phyloP scores from a whole-genome alignment of 2,888 invertebrate species.

The Augiades crinisus region DNA sequence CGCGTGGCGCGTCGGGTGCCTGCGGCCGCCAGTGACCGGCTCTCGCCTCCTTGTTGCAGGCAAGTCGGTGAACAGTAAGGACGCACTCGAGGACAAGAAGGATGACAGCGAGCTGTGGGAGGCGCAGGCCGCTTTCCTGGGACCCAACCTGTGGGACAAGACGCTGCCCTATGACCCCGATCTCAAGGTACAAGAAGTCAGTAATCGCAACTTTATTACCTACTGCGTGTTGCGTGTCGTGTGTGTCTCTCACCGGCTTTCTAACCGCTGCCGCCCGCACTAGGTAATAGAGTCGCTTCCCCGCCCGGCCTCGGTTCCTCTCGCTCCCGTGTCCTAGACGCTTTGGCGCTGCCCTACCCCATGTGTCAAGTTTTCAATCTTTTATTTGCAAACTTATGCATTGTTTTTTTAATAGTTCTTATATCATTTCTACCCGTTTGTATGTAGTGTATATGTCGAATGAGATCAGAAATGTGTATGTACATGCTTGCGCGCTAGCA shows the following conservation, averaged over 20 bases:
- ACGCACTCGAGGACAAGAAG: constrained; percentile 85
- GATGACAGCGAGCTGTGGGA: constrained; percentile 95
- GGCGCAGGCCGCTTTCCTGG: constrained; percentile 97
- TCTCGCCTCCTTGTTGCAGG: constrained; percentile 78
- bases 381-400: constrained; percentile 1
- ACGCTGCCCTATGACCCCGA: constrained; percentile 95
- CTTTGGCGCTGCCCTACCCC: constrained; percentile 29
- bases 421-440: neutral
- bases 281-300: constrained; percentile 62
- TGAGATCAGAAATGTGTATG: neutral
- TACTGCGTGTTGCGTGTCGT: constrained; percentile 65
- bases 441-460: neutral
- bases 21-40: constrained; percentile 56
- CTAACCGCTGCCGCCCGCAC: constrained; percentile 51
- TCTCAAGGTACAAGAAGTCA: constrained; percentile 94
- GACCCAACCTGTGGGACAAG: constrained; percentile 98
- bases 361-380: neutral
- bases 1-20: constrained; percentile 19
- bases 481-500: constrained; percentile 6
- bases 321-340: constrained; percentile 19
- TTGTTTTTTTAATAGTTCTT: neutral
- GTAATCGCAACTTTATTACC: constrained; percentile 73
- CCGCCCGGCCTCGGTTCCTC: constrained; percentile 18
- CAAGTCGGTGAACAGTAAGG: constrained; percentile 83
- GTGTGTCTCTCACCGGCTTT: constrained; percentile 52